A percentile compares a stretch with the other conserved stretches of the same genome.
phyloP scores from a whole-genome alignment of 2,888 invertebrate genomes.

The Rhingia campestris region DNA sequence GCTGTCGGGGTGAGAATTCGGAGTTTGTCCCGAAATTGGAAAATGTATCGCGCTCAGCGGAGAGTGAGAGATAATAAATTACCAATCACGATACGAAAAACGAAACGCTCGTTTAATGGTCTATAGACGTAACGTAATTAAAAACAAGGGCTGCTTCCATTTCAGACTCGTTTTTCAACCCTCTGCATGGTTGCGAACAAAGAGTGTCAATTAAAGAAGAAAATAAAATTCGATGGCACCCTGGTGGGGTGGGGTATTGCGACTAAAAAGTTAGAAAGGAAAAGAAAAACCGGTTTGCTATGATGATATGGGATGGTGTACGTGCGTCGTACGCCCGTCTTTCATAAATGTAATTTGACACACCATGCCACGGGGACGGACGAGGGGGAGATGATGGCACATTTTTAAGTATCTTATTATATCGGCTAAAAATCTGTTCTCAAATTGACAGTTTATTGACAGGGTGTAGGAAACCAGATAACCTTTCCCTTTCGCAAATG shows the following conservation, averaged over 20 bases:
- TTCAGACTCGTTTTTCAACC: slow-evolving; percentile 13
- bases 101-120: slow-evolving; percentile 51
- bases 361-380: not conserved
- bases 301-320: not conserved
- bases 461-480: slow-evolving; percentile 23
- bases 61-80: slow-evolving; percentile 47
- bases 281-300: not conserved
- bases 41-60: slow-evolving; percentile 26
- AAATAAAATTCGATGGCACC: not conserved
- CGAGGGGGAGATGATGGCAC: slow-evolving; percentile 23
- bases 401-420: slow-evolving; percentile 36
- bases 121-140: slow-evolving; percentile 53
- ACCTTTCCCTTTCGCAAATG: not conserved
- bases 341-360: slow-evolving; percentile 47
- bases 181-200: not conserved
- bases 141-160: slow-evolving; percentile 38
- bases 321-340: not conserved
- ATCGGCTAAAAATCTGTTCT: slow-evolving; percentile 44
- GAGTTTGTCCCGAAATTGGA: slow-evolving; percentile 44
- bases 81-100: slow-evolving; percentile 58
- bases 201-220: not conserved
- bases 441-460: slow-evolving; percentile 62
- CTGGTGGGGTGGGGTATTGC: not conserved
- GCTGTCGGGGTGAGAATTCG: slow-evolving; percentile 17
- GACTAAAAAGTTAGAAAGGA: not conserved